Conservation (phyloP, 2,888 invertebrate species). For the Scelioninae gen. 2 region DNA sequence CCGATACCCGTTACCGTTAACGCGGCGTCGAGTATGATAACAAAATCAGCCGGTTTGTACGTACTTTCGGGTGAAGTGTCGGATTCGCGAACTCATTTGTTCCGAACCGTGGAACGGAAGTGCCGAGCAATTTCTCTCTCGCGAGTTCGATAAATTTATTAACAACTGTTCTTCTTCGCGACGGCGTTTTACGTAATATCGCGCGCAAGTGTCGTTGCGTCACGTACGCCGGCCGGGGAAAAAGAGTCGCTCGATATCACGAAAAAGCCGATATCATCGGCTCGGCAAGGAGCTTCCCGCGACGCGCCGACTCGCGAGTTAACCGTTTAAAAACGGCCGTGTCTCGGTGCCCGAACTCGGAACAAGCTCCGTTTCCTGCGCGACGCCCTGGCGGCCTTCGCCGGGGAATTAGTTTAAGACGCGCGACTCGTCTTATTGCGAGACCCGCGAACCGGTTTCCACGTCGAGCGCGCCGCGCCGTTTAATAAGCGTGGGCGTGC, state of each 20-base stretch:
- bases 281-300: constrained; percentile 42
- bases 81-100: too few relatives aligned
- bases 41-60: too few relatives aligned
- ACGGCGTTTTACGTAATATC: constrained; percentile 37
- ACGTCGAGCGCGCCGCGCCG: constrained; percentile 3
- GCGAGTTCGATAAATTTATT: constrained; percentile 39
- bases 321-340: constrained; percentile 15
- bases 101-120: too few relatives aligned
- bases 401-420: constrained; percentile 33
- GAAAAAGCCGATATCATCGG: constrained; percentile 51
- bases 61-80: too few relatives aligned
- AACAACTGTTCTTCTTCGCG: constrained; percentile 38
- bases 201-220: constrained; percentile 40
- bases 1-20: too few relatives aligned
- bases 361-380: constrained; percentile 3
- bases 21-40: too few relatives aligned
- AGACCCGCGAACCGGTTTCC: constrained; percentile 19
- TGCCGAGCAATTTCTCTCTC: too few relatives aligned
- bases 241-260: constrained; percentile 51
- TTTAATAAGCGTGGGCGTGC: constrained; percentile 7
- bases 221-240: constrained; percentile 23
- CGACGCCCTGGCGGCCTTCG: neutral
- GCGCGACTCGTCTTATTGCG: constrained; percentile 24
- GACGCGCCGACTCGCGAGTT: constrained; percentile 53
- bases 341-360: constrained; percentile 21